These are phyloP conservation scores for Hippoglossus stenolepis DNA, from an alignment of 2,113 vertebrate species.

Conservation along the genomic window DNA sequence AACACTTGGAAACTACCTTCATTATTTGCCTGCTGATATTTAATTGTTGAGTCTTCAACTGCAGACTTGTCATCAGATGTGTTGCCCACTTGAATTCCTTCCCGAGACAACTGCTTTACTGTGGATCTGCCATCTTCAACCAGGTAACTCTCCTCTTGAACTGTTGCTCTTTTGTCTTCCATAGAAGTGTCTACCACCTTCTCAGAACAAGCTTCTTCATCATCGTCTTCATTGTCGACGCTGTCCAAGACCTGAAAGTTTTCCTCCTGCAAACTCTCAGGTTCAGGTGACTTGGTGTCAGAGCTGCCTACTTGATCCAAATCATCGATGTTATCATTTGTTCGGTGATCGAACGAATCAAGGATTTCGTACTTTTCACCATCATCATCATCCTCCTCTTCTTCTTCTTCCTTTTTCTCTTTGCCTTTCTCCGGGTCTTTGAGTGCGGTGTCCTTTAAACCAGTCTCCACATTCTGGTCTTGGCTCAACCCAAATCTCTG, in stretches of 20 bases:
- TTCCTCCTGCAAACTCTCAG: not conserved
- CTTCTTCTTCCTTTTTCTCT: not conserved
- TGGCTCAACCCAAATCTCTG: not conserved
- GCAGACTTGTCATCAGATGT: not conserved
- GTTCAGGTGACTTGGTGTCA: not conserved
- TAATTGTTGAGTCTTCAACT: not conserved
- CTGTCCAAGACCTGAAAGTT: slow-evolving; percentile 30
- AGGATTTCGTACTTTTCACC: slow-evolving; percentile 18
- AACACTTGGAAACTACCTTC: not conserved
- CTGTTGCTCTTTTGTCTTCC: slow-evolving; percentile 1
- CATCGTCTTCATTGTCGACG: not conserved
- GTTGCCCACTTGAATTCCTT: not conserved
- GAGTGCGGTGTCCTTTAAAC: not conserved
- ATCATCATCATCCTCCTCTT: not conserved
- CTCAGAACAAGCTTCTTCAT: not conserved
- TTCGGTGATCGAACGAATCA: slow-evolving; percentile 40
- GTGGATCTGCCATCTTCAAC: not conserved
- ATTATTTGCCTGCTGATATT: not conserved
- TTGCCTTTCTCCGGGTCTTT: not conserved
- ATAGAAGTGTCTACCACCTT: not conserved
- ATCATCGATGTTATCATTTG: slow-evolving; percentile 15
- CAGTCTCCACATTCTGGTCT: not conserved
- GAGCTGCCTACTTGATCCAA: not conserved
- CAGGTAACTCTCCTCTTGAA: not conserved
- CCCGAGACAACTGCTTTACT: not conserved